These are phyloP conservation scores for Chloromyia formosa DNA, from an alignment of 2,888 invertebrate species.

Conservation along the genomic window DNA sequence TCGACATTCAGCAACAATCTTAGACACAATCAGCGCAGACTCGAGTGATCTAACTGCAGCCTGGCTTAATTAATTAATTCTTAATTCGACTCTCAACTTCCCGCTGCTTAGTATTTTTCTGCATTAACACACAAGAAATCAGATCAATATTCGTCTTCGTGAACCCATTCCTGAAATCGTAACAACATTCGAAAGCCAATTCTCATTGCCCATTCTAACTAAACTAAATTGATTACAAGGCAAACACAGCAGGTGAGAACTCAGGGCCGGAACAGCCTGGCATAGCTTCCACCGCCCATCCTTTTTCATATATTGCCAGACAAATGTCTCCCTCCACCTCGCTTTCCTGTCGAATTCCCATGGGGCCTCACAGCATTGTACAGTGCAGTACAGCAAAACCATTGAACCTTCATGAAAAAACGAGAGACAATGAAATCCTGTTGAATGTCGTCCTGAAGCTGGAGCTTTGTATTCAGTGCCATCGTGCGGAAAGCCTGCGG, in stretches of 20 bases:
- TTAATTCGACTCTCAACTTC: no score
- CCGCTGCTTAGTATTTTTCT: no score
- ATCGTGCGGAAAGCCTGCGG: slow-evolving; percentile 42
- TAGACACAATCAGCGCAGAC: no score
- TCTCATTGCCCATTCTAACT: not conserved
- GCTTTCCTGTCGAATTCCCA: not conserved
- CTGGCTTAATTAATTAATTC: no score
- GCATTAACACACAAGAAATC: no score
- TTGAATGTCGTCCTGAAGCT: slow-evolving; percentile 17
- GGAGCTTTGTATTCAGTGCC: slow-evolving; percentile 35
- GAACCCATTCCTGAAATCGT: no score
- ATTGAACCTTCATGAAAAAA: not conserved
- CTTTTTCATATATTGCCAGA: slow-evolving; percentile 15
- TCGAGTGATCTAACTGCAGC: no score
- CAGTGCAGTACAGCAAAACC: not conserved
- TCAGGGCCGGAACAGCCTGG: not conserved
- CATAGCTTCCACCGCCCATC: not conserved
- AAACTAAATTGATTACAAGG: slow-evolving; percentile 36
- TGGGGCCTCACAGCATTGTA: not conserved
- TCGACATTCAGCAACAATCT: no score
- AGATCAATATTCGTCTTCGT: no score
- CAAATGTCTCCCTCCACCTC: not conserved
- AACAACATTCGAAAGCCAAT: no score
- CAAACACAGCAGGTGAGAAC: slow-evolving; percentile 37
- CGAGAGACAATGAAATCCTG: slow-evolving; percentile 33